Base-by-base conservation (phyloP, 2,113 vertebrate species). In the Nanger granti region DNA sequence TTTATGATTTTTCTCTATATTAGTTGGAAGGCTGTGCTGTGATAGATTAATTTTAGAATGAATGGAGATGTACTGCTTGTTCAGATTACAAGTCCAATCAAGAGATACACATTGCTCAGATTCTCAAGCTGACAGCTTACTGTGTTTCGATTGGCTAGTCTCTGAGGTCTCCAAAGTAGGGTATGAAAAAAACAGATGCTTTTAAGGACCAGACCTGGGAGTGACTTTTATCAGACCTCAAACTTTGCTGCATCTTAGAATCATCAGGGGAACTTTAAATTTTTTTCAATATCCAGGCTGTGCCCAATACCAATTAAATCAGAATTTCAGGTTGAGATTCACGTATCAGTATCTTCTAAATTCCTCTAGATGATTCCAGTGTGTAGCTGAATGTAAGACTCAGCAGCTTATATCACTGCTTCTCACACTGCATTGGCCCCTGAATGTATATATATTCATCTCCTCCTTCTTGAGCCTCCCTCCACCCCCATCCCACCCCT, bases 31-130 rank as follows among this genome's bases (percentile, higher is more conserved):
- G 41, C 41, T 73, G 17, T 52, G 11, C 64, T 94, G 47, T 93
- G 54, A 85, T 90, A 94, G 60, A 95, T 85, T 85, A 62, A 87
- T 95, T 97, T 93, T 47, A 89, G 59, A 93, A 44, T 89, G 44
- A 91, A 91, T 76, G 34, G 94, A 91, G 22, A 93, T 83, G 44
- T 37, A 86, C 26, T 89, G 57, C 57, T 85, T 66, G 4, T 90
- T 96, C 29, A 86, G 82, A 26, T 86, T 80, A 57, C 22, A 60
- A 80, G 28, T 82, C 26, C 83, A 93, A 6, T 37, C 60, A 54
- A 85, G 57, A 94, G 47, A 28, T 59, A 69, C 29, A 44, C 54
- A 37, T 62, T 41, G 14, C 66, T 93, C 87, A 86, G 59, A 89
- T 76, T 85, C 47, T 11, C 31, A 54, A 57, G 66, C 31, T 91